Base-by-base conservation (phyloP, 2,797 vertebrate genomes). In the Pelochelys cantorii region DNA sequence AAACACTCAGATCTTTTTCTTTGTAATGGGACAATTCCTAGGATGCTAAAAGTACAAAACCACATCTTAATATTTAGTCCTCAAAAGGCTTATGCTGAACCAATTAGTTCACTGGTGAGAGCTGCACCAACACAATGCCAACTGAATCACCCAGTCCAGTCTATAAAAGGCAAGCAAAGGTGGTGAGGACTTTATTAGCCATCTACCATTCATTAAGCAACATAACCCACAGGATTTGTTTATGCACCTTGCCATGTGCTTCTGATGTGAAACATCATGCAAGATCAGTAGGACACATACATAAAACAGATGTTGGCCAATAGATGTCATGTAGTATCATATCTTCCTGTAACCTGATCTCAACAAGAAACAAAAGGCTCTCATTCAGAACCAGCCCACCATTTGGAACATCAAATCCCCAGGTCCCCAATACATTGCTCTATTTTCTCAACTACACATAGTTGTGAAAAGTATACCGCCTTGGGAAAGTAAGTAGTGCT, bases 121-220 rank as follows among this genome's bases (percentile, higher is more conserved):
- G 20, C 34, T 29, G 53, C 14, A 12, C 53, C 34, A 84, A 34
- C 20, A 37, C 68, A 71, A 71, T 34, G 34, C n/a, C 34, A 71
- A 37, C 18, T 37, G 68, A 37, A 37, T 71, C 10, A 34, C 12
- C 34, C 34, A 71, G 65, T 37, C n/a, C 20, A 34, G 20, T 71
- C 34, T 37, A 37, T 20, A 71, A 71, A 22, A 71, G 68, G 20
- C n/a, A 71, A 71, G 34, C 34, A 71, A 71, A 71, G 68, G 11
- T 34, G 20, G 10, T 68, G n/a, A 68, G 17, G 18, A 34, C n/a
- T 71, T 34, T 22, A 71, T 71, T 71, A 71, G 37, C 53, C 7
- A 22, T 89, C 56, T 68, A 92, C 92, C 60, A 91, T 93, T 62
- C 86, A 75, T 68, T 89, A 57, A 62, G 82, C 81, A 93, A 86